A percentile compares a stretch with the other conserved stretches of the same genome.
Evolutionary conservation across 2,888 invertebrate genomes (phyloP).

Genomic region (Lepidocyrtinus sp.): DNA sequence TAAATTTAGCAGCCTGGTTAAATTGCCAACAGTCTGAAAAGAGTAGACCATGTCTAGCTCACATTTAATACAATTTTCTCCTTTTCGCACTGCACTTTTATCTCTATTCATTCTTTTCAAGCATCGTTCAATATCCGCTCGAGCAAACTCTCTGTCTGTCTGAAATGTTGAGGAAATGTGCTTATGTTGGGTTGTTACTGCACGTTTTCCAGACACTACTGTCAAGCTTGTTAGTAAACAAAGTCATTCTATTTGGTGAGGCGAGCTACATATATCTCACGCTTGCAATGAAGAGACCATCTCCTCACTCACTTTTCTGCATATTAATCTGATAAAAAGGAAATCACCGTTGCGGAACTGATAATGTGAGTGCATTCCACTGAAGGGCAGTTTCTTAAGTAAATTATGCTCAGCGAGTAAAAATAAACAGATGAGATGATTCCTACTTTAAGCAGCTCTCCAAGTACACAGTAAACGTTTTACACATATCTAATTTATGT

Average conservation of each 20-base stretch:
- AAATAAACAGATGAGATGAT: constrained; percentile 11
- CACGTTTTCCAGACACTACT: constrained; percentile 45
- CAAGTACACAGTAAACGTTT: no score
- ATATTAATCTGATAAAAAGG: constrained; percentile 9
- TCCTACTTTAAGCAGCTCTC: no score
- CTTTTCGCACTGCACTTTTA: not conserved
- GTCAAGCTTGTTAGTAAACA: constrained; percentile 56
- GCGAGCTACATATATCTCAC: constrained; percentile 12
- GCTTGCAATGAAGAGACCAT: not conserved
- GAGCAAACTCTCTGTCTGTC: not conserved
- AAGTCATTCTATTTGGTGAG: constrained; percentile 16
- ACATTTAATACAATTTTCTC: not conserved
- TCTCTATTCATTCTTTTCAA: not conserved
- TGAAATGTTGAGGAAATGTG: no score
- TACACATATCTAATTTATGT: no score
- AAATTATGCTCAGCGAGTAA: not conserved
- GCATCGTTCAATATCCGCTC: not conserved
- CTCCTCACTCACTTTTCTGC: constrained; percentile 1
- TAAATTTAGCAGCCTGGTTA: not conserved
- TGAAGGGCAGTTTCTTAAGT: not conserved
- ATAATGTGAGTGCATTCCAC: not conserved
- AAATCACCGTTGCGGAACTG: not conserved
- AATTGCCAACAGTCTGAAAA: constrained; percentile 3
- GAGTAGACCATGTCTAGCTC: not conserved
- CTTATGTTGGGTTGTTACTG: constrained; percentile 17